A percentile compares a stretch with the other conserved stretches of the same genome.
Conservation (phyloP, 2,888 invertebrate species). For the Holacanthella duospinosa region DNA sequence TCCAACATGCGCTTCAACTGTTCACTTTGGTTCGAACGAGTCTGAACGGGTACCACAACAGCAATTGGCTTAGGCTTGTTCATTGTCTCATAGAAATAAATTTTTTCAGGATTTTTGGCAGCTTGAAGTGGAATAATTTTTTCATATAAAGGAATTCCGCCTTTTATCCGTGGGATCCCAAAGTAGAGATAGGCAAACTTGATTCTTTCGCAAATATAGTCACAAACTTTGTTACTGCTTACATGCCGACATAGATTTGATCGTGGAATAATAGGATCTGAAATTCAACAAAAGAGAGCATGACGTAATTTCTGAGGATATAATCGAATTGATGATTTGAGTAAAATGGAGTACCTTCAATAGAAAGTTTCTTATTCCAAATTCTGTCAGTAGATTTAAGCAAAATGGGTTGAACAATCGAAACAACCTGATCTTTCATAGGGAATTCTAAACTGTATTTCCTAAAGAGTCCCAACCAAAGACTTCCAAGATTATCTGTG, state of each 20-base stretch:
- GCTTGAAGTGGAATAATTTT: neutral
- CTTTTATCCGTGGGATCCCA: slow-evolving; percentile 41
- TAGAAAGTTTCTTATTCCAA: slow-evolving; percentile 41
- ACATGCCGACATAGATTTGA: slow-evolving; percentile 45
- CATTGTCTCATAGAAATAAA: too few relatives aligned
- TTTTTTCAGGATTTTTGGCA: too few relatives aligned
- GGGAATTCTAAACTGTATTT: slow-evolving; percentile 40
- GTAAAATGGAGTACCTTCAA: slow-evolving; percentile 40
- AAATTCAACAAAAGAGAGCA: slow-evolving; percentile 9
- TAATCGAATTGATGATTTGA: too few relatives aligned
- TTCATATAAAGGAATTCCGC: neutral
- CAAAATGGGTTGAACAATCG: slow-evolving; percentile 31
- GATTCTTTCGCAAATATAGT: slow-evolving; percentile 45
- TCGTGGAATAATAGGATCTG: slow-evolving; percentile 45
- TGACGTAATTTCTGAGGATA: slow-evolving; percentile 6
- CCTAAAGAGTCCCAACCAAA: slow-evolving; percentile 42
- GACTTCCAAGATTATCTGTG: slow-evolving; percentile 38
- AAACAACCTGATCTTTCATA: slow-evolving; percentile 36
- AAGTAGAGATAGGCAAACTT: slow-evolving; percentile 45
- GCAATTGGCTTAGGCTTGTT: too few relatives aligned
- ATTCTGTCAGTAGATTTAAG: slow-evolving; percentile 38
- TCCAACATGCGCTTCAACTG: too few relatives aligned
- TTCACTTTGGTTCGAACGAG: too few relatives aligned
- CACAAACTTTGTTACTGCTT: slow-evolving; percentile 43
- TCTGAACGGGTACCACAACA: too few relatives aligned